Evolutionary conservation across 2,797 vertebrate genomes (phyloP).

Genomic region (Onychomys leucogaster): DNA sequence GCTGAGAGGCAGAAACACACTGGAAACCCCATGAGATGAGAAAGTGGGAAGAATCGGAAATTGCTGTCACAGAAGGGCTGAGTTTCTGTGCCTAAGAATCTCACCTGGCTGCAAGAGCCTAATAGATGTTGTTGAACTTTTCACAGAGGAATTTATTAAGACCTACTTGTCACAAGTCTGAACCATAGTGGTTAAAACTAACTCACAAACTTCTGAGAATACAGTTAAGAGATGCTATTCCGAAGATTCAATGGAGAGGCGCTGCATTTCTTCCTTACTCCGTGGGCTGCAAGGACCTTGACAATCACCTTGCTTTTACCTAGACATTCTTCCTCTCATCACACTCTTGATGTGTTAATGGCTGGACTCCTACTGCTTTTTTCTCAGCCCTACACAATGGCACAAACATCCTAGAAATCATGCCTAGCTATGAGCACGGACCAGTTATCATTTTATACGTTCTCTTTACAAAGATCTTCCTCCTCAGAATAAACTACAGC

Average conservation of each 20-base stretch:
- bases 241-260: background rate
- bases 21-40: constrained; percentile 26
- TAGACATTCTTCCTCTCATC: background rate
- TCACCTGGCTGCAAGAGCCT: background rate
- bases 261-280: background rate
- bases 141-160: background rate
- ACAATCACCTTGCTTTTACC: background rate
- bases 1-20: background rate
- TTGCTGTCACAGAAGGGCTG: background rate
- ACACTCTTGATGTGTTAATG: background rate
- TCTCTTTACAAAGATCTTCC: background rate
- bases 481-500: background rate
- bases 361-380: background rate
- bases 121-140: background rate
- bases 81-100: background rate
- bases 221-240: background rate
- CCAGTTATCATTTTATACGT: background rate
- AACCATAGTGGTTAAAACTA: constrained; percentile 28
- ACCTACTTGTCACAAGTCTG: background rate
- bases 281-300: background rate
- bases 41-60: constrained; percentile 39
- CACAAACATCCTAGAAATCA: constrained; percentile 22
- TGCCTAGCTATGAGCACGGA: background rate
- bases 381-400: background rate
- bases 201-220: background rate